Percentiles rank a stretch among this genome's conserved stretches.
phyloP scores from a whole-genome alignment of 2,113 vertebrate species.

The Sinocyclocheilus rhinocerous region DNA sequence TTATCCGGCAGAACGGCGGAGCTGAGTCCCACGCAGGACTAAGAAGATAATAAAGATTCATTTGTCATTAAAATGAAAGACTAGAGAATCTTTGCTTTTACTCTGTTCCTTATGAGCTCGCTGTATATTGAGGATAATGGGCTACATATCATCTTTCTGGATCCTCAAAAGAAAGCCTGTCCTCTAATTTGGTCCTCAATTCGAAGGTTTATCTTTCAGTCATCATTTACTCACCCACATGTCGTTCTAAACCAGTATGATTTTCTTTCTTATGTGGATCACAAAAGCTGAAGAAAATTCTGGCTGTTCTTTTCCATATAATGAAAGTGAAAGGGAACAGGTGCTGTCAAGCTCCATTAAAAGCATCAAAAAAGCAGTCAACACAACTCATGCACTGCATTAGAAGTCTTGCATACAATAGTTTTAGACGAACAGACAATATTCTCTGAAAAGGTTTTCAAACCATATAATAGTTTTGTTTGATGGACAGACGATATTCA shows the following conservation, averaged over 20 bases:
- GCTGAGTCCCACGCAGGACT: constrained; percentile 21
- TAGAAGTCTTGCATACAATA: not conserved
- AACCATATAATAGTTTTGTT: too few relatives aligned
- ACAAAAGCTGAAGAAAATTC: constrained; percentile 3
- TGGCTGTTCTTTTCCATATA: not conserved
- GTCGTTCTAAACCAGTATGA: not conserved
- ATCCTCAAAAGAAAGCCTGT: not conserved
- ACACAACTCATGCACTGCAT: not conserved
- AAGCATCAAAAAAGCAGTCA: not conserved
- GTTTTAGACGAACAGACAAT: not conserved
- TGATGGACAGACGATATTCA: too few relatives aligned
- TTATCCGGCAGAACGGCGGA: constrained; percentile 8
- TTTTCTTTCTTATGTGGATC: not conserved
- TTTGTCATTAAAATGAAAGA: constrained; percentile 20
- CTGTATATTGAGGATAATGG: constrained; percentile 14
- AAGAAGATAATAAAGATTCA: constrained; percentile 29
- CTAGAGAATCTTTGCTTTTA: not conserved
- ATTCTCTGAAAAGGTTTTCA: not conserved
- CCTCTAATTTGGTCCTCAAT: constrained; percentile 6
- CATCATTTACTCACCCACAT: not conserved
- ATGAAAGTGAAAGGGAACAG: not conserved
- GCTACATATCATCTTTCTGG: not conserved
- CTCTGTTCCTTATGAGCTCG: not conserved
- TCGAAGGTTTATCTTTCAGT: not conserved
- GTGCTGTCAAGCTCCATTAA: not conserved